A percentile compares a stretch with the other conserved stretches of the same genome.
Evolutionary conservation across 1,140 invertebrate species (phyloP).

Genomic region (Drosophila auraria): DNA sequence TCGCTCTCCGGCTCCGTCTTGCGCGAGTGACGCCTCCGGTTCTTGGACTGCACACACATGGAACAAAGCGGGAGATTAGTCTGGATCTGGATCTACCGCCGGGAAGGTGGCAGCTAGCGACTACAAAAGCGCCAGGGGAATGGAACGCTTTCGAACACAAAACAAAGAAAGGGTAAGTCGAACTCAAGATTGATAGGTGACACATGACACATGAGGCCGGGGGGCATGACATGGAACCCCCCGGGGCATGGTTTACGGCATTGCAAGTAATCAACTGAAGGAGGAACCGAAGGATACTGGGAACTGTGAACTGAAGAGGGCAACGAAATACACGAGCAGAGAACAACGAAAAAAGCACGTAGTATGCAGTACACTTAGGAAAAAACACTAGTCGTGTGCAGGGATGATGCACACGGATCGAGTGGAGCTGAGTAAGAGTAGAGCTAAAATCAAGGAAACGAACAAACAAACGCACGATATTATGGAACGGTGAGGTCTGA

Average conservation of each 20-base stretch:
- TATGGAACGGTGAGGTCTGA: constrained; percentile 87
- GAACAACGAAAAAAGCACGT: constrained; percentile 76
- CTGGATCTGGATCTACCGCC: neutral
- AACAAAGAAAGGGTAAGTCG: constrained; percentile 42
- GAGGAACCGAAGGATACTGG: neutral
- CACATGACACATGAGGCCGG: constrained; percentile 39
- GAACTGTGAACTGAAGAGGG: constrained; percentile 16
- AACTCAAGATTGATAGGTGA: constrained; percentile 65
- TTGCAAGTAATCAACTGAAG: constrained; percentile 65
- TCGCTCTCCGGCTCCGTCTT: constrained; percentile 90
- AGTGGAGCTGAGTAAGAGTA: constrained; percentile 53
- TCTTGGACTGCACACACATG: constrained; percentile 84
- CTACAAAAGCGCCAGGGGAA: constrained; percentile 71
- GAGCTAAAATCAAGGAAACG: constrained; percentile 80
- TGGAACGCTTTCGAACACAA: constrained; percentile 61
- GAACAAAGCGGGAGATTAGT: constrained; percentile 75
- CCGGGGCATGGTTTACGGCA: constrained; percentile 46
- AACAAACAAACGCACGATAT: constrained; percentile 86
- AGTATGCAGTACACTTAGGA: constrained; percentile 56
- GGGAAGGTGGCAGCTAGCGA: constrained; percentile 53
- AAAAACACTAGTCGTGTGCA: constrained; percentile 60
- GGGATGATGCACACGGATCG: constrained; percentile 1
- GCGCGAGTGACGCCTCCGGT: constrained; percentile 87
- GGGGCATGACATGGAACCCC: constrained; percentile 22
- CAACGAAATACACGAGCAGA: constrained; percentile 57